Evolutionary conservation across 1,140 invertebrate species (phyloP).

Genomic region (Ceratina calcarata): DNA sequence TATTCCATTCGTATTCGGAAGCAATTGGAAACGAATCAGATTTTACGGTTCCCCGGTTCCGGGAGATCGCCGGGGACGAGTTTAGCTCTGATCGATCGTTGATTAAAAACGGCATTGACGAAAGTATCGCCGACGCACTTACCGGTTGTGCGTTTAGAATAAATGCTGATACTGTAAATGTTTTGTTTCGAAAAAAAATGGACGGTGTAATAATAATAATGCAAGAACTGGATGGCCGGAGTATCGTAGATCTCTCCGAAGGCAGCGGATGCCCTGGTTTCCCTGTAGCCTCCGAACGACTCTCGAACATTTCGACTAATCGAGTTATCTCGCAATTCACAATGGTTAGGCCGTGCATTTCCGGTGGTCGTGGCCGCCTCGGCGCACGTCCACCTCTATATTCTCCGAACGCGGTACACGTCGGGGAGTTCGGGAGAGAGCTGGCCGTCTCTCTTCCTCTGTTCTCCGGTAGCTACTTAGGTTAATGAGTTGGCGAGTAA

Average conservation of each 20-base stretch:
- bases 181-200: too few relatives aligned
- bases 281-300: too few relatives aligned
- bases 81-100: too few relatives aligned
- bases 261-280: not conserved
- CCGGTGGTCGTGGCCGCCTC: not conserved
- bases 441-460: not conserved
- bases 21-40: constrained; percentile 10
- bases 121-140: too few relatives aligned
- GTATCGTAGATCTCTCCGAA: not conserved
- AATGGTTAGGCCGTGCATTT: constrained; percentile 22
- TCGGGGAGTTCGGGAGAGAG: not conserved
- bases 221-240: too few relatives aligned
- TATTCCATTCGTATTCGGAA: too few relatives aligned
- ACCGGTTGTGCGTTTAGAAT: too few relatives aligned
- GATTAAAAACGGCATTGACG: too few relatives aligned
- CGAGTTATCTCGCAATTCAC: constrained; percentile 64
- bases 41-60: constrained; percentile 4
- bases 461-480: constrained; percentile 66
- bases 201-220: too few relatives aligned
- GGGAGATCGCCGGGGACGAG: too few relatives aligned
- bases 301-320: constrained; percentile 48
- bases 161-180: too few relatives aligned
- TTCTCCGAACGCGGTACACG: not conserved
- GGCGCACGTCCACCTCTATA: not conserved
- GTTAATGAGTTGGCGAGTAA: constrained; percentile 70